Percentiles rank a stretch among this genome's conserved stretches.
phyloP scores from a whole-genome alignment of 2,797 vertebrate species.

The Podargus strigoides region DNA sequence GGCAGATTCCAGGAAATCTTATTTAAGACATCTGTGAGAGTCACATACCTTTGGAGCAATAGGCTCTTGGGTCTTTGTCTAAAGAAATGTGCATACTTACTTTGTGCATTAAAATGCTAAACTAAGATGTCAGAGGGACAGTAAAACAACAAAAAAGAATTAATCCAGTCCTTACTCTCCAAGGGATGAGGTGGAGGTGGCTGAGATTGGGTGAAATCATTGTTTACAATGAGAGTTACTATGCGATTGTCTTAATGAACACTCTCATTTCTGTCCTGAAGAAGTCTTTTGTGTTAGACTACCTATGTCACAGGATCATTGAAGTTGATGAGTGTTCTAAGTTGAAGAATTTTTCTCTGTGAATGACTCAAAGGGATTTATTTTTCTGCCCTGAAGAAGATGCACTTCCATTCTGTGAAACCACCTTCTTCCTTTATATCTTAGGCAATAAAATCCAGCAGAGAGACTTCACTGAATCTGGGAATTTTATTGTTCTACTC shows the following conservation, averaged over 20 bases:
- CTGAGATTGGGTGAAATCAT: neutral
- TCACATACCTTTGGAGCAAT: neutral
- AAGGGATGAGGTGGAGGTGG: neutral
- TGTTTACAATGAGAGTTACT: neutral
- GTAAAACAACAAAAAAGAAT: neutral
- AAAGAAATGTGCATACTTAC: neutral
- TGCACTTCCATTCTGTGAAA: neutral
- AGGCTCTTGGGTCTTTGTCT: neutral
- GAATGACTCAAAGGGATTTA: neutral
- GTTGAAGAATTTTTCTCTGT: neutral
- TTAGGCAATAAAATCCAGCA: neutral
- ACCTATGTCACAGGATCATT: fast-evolving
- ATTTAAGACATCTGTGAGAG: neutral
- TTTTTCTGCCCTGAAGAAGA: neutral
- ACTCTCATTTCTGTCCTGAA: neutral
- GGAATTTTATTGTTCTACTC: neutral
- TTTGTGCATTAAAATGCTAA: neutral
- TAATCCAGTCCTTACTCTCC: neutral
- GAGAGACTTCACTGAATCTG: neutral
- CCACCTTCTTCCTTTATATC: neutral
- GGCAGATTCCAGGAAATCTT: neutral
- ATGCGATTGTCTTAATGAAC: neutral
- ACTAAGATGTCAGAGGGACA: neutral
- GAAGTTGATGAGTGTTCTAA: too few species aligned
- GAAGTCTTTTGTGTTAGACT: neutral